Evolutionary conservation across 2,888 invertebrate genomes (phyloP), one percentile per base, ranked within the genome.

Genomic region (Philereme transversata): DNA sequence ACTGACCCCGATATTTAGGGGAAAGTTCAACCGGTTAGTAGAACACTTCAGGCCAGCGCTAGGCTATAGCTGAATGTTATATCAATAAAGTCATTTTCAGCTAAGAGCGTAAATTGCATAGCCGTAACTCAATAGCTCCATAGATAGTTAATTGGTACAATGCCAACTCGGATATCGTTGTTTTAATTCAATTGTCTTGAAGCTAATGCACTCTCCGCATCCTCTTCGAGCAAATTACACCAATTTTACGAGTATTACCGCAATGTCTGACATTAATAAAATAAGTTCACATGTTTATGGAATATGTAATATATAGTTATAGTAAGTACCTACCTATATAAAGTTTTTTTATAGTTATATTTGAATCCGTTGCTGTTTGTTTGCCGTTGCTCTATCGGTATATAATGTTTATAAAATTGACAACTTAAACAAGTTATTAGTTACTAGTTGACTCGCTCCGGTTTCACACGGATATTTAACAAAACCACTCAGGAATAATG

Each of bases 141-240:
- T 74, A 81, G 77, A 78, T 80, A 74, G 80, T 75, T 86, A 86
- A 87, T 88, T 90, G 89, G 89, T 89, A 75, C 78, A 76, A 82
- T 82, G 90, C 88, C 88, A 90, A 82, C 77, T 83, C 78, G 70
- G 81, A 80, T 84, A 84, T 81, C 83, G 79, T 82, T 85, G 83
- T 83, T 84, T 85, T 84, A 87, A 88, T 84, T 82, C 81, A 80
- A 86, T 87, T 83, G 80, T 81, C 78, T 81, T 74, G 76, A 69
- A 74, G 78, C 82, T 83, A 84, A 85, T 84, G 84, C 79, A 82
- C 80, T 81, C 71, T 71, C 71, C 73, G 69, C 73, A 71, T 74
- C 75, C 76, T 76, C 75, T 73, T 74, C 57, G 65, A 70, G 59
- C 60, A 76, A 73, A 79, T 81, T 79, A 78, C 73, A 70, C 74